These are phyloP conservation scores for Pan troglodytes DNA, from an alignment of 2,113 vertebrate genomes.

Conservation along the genomic window NHGRI_mPanTro3-v2.1_pri NC_072401.2:106962001-106962500, in stretches of 20 bases:
- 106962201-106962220: neutral
- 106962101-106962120: neutral
- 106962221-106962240: neutral
- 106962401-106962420: neutral
- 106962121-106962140: neutral
- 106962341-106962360: neutral
- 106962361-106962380: neutral
- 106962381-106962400: neutral
- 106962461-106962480: neutral
- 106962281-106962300: neutral
- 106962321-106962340: neutral
- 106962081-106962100: neutral
- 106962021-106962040: neutral
- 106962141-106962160: neutral
- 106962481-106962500: neutral
- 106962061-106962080: neutral
- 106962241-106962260: neutral
- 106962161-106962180: neutral
- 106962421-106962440: neutral
- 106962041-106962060: neutral
- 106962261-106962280: neutral
- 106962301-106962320: neutral
- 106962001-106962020: neutral
- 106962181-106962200: neutral
- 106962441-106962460: neutral